These are phyloP conservation scores for Tetrao urogallus DNA, from an alignment of 2,113 vertebrate species.

Conservation along the genomic window DNA sequence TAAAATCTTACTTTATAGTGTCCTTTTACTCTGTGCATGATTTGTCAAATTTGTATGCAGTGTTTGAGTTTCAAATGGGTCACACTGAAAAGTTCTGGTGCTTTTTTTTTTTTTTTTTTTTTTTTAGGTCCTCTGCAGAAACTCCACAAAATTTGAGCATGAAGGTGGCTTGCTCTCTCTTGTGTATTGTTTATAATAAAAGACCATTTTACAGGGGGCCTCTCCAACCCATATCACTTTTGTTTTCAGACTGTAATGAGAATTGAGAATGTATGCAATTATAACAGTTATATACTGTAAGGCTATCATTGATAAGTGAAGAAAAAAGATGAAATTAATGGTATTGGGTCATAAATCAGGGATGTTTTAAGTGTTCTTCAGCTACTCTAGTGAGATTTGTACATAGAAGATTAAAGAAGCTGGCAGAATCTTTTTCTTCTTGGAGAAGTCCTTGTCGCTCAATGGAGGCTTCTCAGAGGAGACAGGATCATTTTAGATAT, in stretches of 20 bases:
- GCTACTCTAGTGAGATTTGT: neutral
- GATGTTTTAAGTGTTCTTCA: neutral
- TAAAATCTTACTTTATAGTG: neutral
- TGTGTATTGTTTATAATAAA: neutral
- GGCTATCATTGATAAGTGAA: too few species aligned
- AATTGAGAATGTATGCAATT: too few species aligned
- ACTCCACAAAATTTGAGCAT: accelerated
- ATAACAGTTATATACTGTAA: too few species aligned
- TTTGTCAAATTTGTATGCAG: neutral
- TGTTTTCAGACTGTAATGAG: neutral
- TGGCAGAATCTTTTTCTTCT: neutral
- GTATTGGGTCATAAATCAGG: neutral
- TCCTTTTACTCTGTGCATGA: accelerated
- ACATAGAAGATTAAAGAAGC: too few species aligned
- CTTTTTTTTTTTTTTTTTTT: too few species aligned
- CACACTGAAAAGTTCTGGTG: too few species aligned
- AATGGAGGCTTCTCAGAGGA: neutral
- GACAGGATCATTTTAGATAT: neutral
- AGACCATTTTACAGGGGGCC: neutral
- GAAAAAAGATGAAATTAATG: neutral
- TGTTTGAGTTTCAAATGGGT: neutral
- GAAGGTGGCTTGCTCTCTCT: neutral
- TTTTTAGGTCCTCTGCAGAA: neutral
- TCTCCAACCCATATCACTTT: neutral
- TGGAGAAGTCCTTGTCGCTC: neutral